These are phyloP conservation scores for Pachliopta kotzebuea DNA, from an alignment of 2,888 invertebrate genomes.

Conservation along the genomic window DNA sequence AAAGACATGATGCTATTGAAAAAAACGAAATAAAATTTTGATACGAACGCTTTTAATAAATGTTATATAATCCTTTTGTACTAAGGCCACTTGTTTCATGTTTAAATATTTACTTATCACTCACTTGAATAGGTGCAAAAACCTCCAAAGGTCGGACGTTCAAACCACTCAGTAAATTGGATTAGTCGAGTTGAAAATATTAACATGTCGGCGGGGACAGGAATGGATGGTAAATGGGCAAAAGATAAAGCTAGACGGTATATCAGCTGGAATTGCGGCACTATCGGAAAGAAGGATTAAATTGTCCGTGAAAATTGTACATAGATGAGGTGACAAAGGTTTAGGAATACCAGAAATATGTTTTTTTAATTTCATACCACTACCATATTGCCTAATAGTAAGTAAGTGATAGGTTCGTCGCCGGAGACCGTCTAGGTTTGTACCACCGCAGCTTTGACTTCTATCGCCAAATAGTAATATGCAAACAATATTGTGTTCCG, in stretches of 20 bases:
- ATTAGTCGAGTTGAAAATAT: conserved; percentile 15
- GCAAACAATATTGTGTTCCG: too few relatives aligned
- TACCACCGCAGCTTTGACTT: too few relatives aligned
- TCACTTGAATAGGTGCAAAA: conserved; percentile 11
- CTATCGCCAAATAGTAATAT: too few relatives aligned
- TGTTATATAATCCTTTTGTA: neutral
- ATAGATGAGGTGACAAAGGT: neutral
- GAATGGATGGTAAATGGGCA: conserved; percentile 7
- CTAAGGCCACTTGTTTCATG: conserved; percentile 2
- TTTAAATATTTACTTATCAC: conserved; percentile 23
- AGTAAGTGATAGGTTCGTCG: too few relatives aligned
- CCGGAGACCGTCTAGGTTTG: too few relatives aligned
- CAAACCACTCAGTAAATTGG: conserved; percentile 25
- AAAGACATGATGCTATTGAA: too few relatives aligned
- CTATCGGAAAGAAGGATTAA: conserved; percentile 20
- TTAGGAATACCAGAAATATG: neutral
- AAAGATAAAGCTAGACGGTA: conserved; percentile 17
- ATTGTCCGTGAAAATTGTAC: conserved; percentile 17
- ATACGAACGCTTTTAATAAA: too few relatives aligned
- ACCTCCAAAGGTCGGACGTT: conserved; percentile 12
- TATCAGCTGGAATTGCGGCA: conserved; percentile 11
- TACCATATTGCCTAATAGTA: too few relatives aligned
- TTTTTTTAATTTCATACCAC: too few relatives aligned
- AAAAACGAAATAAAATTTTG: too few relatives aligned
- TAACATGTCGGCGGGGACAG: neutral